phyloP scores from a whole-genome alignment of 2,797 vertebrate species.

The Silurus lanzhouensis region DNA sequence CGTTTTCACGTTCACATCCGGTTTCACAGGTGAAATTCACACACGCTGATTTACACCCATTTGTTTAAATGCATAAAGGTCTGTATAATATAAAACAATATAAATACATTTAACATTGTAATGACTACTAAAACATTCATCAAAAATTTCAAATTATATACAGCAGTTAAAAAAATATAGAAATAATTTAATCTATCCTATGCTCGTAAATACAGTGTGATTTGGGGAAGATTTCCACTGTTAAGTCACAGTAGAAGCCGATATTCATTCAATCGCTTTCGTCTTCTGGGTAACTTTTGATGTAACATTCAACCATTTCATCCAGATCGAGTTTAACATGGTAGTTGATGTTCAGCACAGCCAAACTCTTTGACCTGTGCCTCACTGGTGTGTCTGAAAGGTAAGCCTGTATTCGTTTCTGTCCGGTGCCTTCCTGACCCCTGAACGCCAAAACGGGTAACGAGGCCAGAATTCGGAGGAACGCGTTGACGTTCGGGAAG shows the following conservation, averaged over 20 bases:
- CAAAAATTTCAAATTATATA: conserved; percentile 1
- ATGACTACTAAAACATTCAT: not conserved
- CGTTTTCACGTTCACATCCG: not conserved
- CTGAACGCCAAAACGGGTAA: conserved; percentile 87
- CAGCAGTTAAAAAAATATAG: conserved; percentile 20
- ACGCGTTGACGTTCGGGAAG: conserved; percentile 91
- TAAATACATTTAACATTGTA: conserved; percentile 13
- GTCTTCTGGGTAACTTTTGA: conserved; percentile 86
- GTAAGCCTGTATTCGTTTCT: conserved; percentile 82
- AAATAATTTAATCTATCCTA: conserved; percentile 18
- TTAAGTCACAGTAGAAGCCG: not conserved
- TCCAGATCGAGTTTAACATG: conserved; percentile 91
- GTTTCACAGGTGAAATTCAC: not conserved
- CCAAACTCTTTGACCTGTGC: conserved; percentile 85
- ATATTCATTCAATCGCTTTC: conserved; percentile 13
- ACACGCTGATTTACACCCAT: not conserved
- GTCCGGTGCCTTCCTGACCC: conserved; percentile 73
- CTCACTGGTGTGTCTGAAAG: conserved; percentile 76
- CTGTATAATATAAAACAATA: conserved; percentile 4
- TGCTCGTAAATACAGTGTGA: conserved; percentile 5
- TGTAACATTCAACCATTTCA: conserved; percentile 94
- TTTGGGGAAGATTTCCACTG: not conserved
- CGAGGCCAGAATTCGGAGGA: conserved; percentile 89
- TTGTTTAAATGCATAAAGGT: not conserved
- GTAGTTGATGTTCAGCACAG: conserved; percentile 86